phyloP scores from a whole-genome alignment of 2,113 vertebrate genomes.

The Amazona vittata region DNA sequence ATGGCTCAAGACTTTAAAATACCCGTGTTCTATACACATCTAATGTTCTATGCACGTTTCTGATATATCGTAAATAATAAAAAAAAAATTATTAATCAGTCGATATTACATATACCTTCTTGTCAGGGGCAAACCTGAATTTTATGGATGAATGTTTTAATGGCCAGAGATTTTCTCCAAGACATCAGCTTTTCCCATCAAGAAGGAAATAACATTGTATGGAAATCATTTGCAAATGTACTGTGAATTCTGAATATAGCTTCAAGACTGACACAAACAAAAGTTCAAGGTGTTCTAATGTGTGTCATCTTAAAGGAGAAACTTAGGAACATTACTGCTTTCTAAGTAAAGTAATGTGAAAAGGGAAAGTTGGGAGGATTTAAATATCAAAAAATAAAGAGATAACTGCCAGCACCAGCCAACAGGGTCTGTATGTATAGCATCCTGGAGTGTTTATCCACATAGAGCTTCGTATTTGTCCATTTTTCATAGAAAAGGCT shows the following conservation, averaged over 20 bases:
- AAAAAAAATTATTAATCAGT: background rate
- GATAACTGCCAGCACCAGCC: background rate
- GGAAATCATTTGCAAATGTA: conserved; percentile 6
- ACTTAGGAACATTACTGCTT: background rate
- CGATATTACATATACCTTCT: background rate
- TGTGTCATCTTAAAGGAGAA: conserved; percentile 26
- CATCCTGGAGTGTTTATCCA: background rate
- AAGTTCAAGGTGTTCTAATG: background rate
- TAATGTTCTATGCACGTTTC: background rate
- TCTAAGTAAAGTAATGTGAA: background rate
- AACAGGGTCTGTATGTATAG: background rate
- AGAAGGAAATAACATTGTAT: background rate
- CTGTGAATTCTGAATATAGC: conserved; percentile 1
- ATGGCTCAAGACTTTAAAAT: background rate
- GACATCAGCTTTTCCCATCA: background rate
- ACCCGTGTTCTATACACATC: background rate
- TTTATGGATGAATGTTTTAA: background rate
- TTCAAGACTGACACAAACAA: background rate
- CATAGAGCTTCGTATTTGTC: background rate
- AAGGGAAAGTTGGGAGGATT: background rate
- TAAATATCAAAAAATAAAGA: conserved; percentile 16
- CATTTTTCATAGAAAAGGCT: background rate
- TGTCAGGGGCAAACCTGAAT: background rate
- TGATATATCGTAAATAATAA: background rate
- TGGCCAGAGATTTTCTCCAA: background rate